A percentile compares a stretch with the other conserved stretches of the same genome.
These are phyloP conservation scores for Sterna hirundo DNA, from an alignment of 2,113 vertebrate genomes.

Conservation along the genomic window DNA sequence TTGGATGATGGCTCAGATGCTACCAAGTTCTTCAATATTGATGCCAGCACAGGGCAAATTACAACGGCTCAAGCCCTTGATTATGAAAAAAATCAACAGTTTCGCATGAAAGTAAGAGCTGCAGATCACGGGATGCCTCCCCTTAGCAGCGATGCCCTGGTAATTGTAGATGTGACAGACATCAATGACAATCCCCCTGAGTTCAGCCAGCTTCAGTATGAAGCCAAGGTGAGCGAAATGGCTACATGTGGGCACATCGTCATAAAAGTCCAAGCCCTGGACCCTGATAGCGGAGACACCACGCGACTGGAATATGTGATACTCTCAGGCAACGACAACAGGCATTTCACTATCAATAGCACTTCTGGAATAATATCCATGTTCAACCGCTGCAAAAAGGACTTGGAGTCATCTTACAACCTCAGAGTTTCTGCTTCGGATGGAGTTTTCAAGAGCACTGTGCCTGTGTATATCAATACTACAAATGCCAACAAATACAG, in stretches of 20 bases:
- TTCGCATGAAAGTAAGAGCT: constrained; percentile 85
- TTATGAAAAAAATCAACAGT: constrained; percentile 83
- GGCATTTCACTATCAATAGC: constrained; percentile 91
- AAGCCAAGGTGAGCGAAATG: constrained; percentile 88
- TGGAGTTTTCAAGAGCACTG: constrained; percentile 89
- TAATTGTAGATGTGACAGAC: constrained; percentile 86
- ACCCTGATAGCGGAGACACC: constrained; percentile 82
- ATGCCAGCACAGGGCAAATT: constrained; percentile 84
- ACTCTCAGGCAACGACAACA: constrained; percentile 89
- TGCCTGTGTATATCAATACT: constrained; percentile 93
- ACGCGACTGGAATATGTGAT: constrained; percentile 89
- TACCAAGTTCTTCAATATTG: constrained; percentile 84
- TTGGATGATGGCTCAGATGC: constrained; percentile 78
- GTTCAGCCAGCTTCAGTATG: constrained; percentile 85
- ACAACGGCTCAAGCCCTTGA: constrained; percentile 84
- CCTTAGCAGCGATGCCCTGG: constrained; percentile 81
- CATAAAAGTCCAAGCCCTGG: constrained; percentile 93
- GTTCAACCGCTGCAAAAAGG: constrained; percentile 90
- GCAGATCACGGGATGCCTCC: constrained; percentile 83
- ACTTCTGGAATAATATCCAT: constrained; percentile 94
- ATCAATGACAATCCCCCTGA: constrained; percentile 94
- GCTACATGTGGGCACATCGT: constrained; percentile 92
- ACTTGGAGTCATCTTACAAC: constrained; percentile 85
- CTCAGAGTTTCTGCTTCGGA: constrained; percentile 93
- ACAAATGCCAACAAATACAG: constrained; percentile 89